Base-by-base conservation (phyloP, 2,888 invertebrate species). In the Labia minor region DNA sequence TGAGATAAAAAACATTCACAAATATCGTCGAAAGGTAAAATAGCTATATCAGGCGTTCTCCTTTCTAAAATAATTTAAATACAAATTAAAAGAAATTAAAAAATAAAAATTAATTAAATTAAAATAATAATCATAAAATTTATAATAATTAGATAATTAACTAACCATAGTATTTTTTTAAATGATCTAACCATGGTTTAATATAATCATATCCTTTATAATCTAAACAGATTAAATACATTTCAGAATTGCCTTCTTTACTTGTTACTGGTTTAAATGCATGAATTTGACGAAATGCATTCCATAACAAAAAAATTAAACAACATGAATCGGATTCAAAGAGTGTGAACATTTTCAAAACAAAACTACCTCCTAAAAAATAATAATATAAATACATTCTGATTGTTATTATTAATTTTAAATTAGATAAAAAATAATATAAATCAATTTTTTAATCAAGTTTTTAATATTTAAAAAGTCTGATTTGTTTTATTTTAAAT, bases 191-290 rank as follows among this genome's bases (percentile, higher is more conserved):
- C 72, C 79, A 81, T 0, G 77, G 77, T 3, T 75, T 73, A 1
- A 82, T 70, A n/a, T 71, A 71, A 4, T 78, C 71, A 14, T 72
- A 73, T 1, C 85, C 86, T 71, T 80, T 81, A 74, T 83, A 90
- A 19, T 81, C 79, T 21, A 85, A 75, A 73, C 90, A 91, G 21
- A 96, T 80, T 0, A 94, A 83, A 75, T 97, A 97, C 0, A 91
- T 85, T 78, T 97, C 97, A 0, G 96, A 96, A 78, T 97, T 97
- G 6, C 96, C 96, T 74, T 90, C 88, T 75, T 93, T 92, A n/a
- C 96, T 96, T 0, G 92, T 91, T 0, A 86, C 87, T 0, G 97
- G 96, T 76, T 97, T 97, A 75, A 87, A 90, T 18, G 92, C 80
- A 71, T 85, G 81, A 0, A 96, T 86, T 74, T 85, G 79, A 26